phyloP scores from a whole-genome alignment of 2,113 vertebrate species.

The Gallinago media region DNA sequence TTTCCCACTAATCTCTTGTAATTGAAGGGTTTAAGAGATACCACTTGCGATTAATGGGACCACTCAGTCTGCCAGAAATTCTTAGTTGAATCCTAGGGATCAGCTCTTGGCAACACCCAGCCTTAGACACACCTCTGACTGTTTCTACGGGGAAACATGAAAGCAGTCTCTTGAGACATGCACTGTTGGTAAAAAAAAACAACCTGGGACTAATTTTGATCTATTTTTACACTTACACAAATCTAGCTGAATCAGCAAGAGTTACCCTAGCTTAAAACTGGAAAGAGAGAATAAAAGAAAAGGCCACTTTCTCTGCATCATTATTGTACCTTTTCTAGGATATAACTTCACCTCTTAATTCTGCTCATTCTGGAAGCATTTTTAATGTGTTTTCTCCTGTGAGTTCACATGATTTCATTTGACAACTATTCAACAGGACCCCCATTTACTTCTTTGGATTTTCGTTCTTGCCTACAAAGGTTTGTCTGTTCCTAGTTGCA shows the following conservation, averaged over 20 bases:
- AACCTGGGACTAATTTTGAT: not conserved
- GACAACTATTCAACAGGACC: not conserved
- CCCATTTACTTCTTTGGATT: not conserved
- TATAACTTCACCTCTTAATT: not conserved
- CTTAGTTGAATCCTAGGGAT: not conserved
- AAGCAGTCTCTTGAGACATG: not conserved
- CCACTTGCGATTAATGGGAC: slow-evolving; percentile 29
- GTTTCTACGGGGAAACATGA: not conserved
- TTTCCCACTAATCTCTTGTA: slow-evolving; percentile 63
- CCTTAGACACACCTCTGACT: not conserved
- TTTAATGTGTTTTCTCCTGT: not conserved
- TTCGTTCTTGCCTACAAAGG: not conserved
- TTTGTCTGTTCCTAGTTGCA: not conserved
- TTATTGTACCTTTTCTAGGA: not conserved
- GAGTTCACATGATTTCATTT: not conserved
- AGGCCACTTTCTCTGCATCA: not conserved
- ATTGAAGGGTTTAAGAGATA: slow-evolving; percentile 66
- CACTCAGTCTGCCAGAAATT: slow-evolving; percentile 44
- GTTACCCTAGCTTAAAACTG: not conserved
- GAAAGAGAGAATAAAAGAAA: not conserved
- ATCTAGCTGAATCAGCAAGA: slow-evolving; percentile 3
- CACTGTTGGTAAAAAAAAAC: not conserved
- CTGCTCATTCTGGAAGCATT: not conserved
- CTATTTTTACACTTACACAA: not conserved
- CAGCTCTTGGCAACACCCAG: not conserved